A percentile compares a stretch with the other conserved stretches of the same genome.
Evolutionary conservation across 2,888 invertebrate genomes (phyloP).

Genomic region (Melolontha melolontha): DNA sequence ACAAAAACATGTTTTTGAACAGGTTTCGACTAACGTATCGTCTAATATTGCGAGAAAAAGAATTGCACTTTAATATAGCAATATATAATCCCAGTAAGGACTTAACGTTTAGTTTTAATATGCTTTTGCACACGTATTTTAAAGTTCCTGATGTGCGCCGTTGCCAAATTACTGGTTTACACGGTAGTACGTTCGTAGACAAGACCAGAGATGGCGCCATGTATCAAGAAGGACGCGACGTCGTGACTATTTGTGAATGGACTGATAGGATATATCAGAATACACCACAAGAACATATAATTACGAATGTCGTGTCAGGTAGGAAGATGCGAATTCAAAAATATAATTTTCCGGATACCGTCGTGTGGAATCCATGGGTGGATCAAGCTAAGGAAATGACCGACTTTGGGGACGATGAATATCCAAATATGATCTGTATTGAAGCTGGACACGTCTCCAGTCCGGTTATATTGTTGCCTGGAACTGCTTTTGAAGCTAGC

Average conservation of each 20-base stretch:
- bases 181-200: constrained; percentile 81
- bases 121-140: constrained; percentile 94
- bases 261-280: constrained; percentile 95
- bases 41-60: constrained; percentile 90
- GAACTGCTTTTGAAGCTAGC: constrained; percentile 92
- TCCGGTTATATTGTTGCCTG: constrained; percentile 88
- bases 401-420: constrained; percentile 97
- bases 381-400: constrained; percentile 92
- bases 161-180: constrained; percentile 92
- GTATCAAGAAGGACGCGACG: constrained; percentile 91
- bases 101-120: constrained; percentile 90
- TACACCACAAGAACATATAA: constrained; percentile 92
- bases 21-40: constrained; percentile 94
- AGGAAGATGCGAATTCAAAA: constrained; percentile 93
- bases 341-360: constrained; percentile 95
- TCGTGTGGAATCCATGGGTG: constrained; percentile 97
- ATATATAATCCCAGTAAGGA: constrained; percentile 95
- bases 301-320: constrained; percentile 92
- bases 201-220: constrained; percentile 87
- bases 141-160: constrained; percentile 94
- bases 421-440: constrained; percentile 96
- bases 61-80: constrained; percentile 92
- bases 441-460: constrained; percentile 92
- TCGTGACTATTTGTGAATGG: constrained; percentile 91
- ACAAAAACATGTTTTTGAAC: constrained; percentile 43